Evolutionary conservation across 2,113 vertebrate species (phyloP), one percentile per base, ranked within the genome.

Genomic region (Microtus montanus): DNA sequence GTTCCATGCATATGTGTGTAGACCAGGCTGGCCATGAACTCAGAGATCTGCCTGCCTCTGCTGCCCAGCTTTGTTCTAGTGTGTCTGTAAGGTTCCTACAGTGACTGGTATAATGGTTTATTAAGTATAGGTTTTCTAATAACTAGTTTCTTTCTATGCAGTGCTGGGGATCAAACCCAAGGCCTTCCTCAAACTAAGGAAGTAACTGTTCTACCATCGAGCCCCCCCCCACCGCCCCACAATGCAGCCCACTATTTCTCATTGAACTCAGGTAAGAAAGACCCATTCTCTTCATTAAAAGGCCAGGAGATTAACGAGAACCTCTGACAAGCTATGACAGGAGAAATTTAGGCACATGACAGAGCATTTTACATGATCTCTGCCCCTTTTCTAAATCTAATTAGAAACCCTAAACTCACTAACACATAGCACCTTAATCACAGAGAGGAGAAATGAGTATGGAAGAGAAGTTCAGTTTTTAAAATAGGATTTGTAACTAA

Each of bases 341-440:
- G 28, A 70, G 26, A 63, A 12, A 87, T 92, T 47, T 13, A 89
- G 63, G 17, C 52, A 44, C 15, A n/a, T 20, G 58, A 35, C 10
- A 52, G 64, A 79, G 71, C 85, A 38, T 63, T 84, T 13, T 47
- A 17, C 4, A 12, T 24, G 38, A 54, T 52, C 41, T 33, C 54
- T 83, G n/a, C 49, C 44, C n/a, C 61, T 88, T 94, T 89, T 90
- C 87, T 78, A 90, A 87, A 87, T 88, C 38, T 71, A 84, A 92
- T 70, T 90, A 87, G n/a, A 78, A 95, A 90, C 26, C 4, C 92
- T 58, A 41, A 85, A 28, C 20, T 82, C 77, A 54, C n/a, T 90
- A 91, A 96, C 82, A 73, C 6, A 15, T 9, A 92, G 58, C 61
- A 84, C 19, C 33, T 64, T 83, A 79, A 83, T 74, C 90, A 80